Percentiles rank a stretch among this genome's conserved stretches.
Conservation (phyloP, 2,797 vertebrate species). For the Channallabes apus region DNA sequence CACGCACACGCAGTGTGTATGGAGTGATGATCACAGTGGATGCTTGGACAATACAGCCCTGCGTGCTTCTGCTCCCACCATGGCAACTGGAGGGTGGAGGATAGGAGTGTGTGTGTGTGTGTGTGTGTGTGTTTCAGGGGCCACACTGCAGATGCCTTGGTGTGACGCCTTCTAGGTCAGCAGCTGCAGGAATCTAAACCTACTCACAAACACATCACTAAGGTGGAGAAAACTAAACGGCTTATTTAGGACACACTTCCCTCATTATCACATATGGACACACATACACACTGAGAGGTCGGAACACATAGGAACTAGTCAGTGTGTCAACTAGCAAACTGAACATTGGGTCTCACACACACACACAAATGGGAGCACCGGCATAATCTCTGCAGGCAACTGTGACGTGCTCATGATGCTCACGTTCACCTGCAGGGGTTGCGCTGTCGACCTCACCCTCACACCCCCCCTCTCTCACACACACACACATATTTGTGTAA, state of each 20-base stretch:
- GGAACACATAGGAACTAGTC: not conserved
- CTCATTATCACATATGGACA: not conserved
- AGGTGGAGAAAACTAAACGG: not conserved
- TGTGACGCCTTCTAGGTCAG: slow-evolving; percentile 76
- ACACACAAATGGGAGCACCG: slow-evolving; percentile 64
- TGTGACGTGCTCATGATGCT: slow-evolving; percentile 78
- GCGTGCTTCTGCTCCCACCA: slow-evolving; percentile 79
- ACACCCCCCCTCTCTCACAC: not conserved
- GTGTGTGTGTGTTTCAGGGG: slow-evolving; percentile 64
- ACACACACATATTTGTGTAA: not conserved
- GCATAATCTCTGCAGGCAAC: slow-evolving; percentile 93
- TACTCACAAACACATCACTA: not conserved
- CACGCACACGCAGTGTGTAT: slow-evolving; percentile 70
- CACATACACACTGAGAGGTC: not conserved
- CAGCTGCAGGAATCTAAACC: slow-evolving; percentile 61
- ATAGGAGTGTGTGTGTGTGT: slow-evolving; percentile 70
- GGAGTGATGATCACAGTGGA: slow-evolving; percentile 54
- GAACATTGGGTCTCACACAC: slow-evolving; percentile 23
- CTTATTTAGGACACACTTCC: not conserved
- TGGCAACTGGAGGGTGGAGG: slow-evolving; percentile 77
- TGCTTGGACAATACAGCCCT: slow-evolving; percentile 79
- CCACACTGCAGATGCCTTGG: slow-evolving; percentile 77
- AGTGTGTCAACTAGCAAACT: slow-evolving; percentile 19
- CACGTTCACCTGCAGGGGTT: slow-evolving; percentile 86
- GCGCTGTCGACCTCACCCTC: slow-evolving; percentile 64